Evolutionary conservation across 23 tunicate genomes (phyloP).

Genomic region (Ascidia mentula): DNA sequence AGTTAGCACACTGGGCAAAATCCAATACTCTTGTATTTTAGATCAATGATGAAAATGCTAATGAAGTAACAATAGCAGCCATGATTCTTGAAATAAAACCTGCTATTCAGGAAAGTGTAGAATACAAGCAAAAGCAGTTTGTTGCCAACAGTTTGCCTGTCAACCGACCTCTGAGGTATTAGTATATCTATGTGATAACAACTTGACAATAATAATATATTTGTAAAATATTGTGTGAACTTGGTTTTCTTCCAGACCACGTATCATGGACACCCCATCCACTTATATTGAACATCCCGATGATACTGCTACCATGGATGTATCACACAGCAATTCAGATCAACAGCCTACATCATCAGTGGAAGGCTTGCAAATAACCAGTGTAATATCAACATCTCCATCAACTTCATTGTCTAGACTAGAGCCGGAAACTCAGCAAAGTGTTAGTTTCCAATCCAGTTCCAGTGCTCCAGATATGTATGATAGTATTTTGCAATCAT

Average conservation of each 20-base stretch:
- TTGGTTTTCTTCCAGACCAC: too few relatives aligned
- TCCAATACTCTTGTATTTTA: not conserved
- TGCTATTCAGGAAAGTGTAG: conserved; percentile 1
- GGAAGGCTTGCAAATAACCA: not conserved
- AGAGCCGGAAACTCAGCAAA: not conserved
- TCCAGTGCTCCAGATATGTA: not conserved
- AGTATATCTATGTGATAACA: too few relatives aligned
- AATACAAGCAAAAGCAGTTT: conserved; percentile 29
- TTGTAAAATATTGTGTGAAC: too few relatives aligned
- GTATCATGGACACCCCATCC: too few relatives aligned
- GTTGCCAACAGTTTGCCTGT: conserved; percentile 21
- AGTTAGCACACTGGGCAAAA: not conserved
- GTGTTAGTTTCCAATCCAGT: not conserved
- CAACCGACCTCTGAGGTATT: not conserved
- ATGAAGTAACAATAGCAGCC: conserved; percentile 23
- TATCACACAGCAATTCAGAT: not conserved
- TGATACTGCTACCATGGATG: not conserved
- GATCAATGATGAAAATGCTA: conserved; percentile 26
- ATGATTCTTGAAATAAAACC: conserved; percentile 15
- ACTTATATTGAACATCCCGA: too few relatives aligned
- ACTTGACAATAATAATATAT: too few relatives aligned
- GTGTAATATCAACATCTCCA: not conserved
- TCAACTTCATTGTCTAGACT: not conserved
- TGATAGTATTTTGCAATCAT: conserved; percentile 20
- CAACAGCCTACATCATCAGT: not conserved